phyloP scores from a whole-genome alignment of 2,113 vertebrate species.

The Siphamia tubifer region DNA sequence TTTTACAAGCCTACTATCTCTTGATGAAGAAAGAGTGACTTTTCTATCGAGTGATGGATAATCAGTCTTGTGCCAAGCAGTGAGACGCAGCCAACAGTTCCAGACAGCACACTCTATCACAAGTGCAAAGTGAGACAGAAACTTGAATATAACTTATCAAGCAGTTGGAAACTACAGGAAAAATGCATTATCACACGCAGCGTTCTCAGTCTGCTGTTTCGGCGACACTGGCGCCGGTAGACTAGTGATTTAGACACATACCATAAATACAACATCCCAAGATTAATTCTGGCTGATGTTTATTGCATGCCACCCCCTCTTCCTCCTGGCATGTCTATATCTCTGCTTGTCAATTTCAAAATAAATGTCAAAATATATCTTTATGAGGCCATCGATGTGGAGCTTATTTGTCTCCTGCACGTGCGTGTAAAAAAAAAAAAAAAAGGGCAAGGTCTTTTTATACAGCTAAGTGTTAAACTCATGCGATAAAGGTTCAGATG shows the following conservation, averaged over 20 bases:
- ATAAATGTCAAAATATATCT: neutral
- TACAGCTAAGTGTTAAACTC: neutral
- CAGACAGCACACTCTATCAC: constrained; percentile 8
- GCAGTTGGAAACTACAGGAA: constrained; percentile 7
- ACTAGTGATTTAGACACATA: too few species aligned
- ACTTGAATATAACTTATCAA: constrained; percentile 6
- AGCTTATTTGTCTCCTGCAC: neutral
- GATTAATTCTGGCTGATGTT: neutral
- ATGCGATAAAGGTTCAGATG: neutral
- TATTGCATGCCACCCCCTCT: neutral
- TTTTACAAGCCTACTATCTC: neutral
- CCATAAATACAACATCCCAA: neutral
- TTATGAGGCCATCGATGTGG: neutral
- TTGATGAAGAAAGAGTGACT: constrained; percentile 22
- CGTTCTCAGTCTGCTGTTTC: neutral
- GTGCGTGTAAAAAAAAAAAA: neutral
- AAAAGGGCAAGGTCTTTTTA: neutral
- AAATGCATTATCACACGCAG: neutral
- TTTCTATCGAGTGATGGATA: constrained; percentile 23
- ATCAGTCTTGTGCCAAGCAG: constrained; percentile 36
- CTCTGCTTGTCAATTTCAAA: neutral
- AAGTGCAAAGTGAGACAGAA: neutral
- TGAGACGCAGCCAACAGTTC: constrained; percentile 29
- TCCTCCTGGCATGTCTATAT: neutral
- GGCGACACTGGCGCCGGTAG: too few species aligned